Conservation (phyloP, 2,113 vertebrate genomes). For the Lontra canadensis region DNA sequence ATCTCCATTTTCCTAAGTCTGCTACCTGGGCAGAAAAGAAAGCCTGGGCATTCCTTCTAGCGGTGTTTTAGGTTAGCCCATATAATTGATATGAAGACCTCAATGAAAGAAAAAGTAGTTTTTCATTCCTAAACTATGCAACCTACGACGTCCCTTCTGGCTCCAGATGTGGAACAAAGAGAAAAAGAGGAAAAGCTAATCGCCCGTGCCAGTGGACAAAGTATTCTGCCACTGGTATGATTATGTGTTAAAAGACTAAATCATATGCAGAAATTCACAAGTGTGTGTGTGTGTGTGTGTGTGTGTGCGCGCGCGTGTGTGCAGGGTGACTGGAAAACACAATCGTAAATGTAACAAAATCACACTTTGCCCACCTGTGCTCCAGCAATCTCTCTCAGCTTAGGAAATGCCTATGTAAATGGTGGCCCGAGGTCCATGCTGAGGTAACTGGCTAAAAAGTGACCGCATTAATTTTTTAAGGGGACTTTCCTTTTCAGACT, state of each 20-base stretch:
- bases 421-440: not conserved
- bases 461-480: not conserved
- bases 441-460: not conserved
- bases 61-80: not conserved
- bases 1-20: not conserved
- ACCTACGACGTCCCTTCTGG: not conserved
- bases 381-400: not conserved
- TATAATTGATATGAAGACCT: not conserved
- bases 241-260: not conserved
- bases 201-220: not conserved
- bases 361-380: not conserved
- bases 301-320: not conserved
- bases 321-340: not conserved
- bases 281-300: not conserved
- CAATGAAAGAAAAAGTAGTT: not conserved
- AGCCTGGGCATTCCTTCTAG: not conserved
- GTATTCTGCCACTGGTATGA: not conserved
- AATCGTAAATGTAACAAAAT: not conserved
- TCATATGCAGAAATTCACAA: not conserved
- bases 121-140: not conserved
- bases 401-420: not conserved
- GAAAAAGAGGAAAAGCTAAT: not conserved
- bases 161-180: not conserved
- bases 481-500: not conserved
- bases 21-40: too few species aligned